A percentile compares a stretch with the other conserved stretches of the same genome.
These are phyloP conservation scores for Cremastobaeus sp. DNA, from an alignment of 2,888 invertebrate genomes.

Conservation along the genomic window DNA sequence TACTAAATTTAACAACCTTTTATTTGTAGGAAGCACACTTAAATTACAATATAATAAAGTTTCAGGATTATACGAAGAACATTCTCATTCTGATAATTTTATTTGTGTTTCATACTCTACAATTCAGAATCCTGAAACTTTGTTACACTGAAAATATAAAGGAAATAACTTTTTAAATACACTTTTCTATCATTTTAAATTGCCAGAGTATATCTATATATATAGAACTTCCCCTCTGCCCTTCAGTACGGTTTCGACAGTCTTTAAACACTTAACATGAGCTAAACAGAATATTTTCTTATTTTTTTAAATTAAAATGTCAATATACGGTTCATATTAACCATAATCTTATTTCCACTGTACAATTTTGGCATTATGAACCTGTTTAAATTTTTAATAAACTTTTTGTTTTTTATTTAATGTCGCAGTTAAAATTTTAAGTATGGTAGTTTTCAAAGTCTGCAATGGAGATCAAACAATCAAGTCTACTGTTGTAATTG, in stretches of 20 bases:
- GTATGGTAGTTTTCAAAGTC: slow-evolving; percentile 26
- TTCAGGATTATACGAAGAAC: slow-evolving; percentile 15
- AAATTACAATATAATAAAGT: slow-evolving; percentile 28
- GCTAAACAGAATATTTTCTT: too few relatives aligned
- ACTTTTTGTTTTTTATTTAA: slow-evolving; percentile 1
- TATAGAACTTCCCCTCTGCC: too few relatives aligned
- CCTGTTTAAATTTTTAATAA: too few relatives aligned
- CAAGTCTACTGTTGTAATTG: slow-evolving; percentile 9
- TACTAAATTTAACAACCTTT: slow-evolving; percentile 16
- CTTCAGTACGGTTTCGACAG: too few relatives aligned
- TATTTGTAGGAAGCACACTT: slow-evolving; percentile 16
- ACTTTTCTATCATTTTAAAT: too few relatives aligned
- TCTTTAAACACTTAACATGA: too few relatives aligned
- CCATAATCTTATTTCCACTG: too few relatives aligned
- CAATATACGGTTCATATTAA: too few relatives aligned
- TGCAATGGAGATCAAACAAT: slow-evolving; percentile 25
- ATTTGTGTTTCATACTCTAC: slow-evolving; percentile 16
- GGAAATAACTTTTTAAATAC: too few relatives aligned
- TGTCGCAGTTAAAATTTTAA: slow-evolving; percentile 5
- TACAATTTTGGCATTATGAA: too few relatives aligned
- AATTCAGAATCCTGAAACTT: slow-evolving; percentile 19
- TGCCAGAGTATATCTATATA: too few relatives aligned
- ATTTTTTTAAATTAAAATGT: too few relatives aligned
- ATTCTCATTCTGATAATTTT: slow-evolving; percentile 21
- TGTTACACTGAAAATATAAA: slow-evolving; percentile 11